Evolutionary conservation across 1,140 invertebrate genomes (phyloP).

Genomic region (Myzus persicae): DNA sequence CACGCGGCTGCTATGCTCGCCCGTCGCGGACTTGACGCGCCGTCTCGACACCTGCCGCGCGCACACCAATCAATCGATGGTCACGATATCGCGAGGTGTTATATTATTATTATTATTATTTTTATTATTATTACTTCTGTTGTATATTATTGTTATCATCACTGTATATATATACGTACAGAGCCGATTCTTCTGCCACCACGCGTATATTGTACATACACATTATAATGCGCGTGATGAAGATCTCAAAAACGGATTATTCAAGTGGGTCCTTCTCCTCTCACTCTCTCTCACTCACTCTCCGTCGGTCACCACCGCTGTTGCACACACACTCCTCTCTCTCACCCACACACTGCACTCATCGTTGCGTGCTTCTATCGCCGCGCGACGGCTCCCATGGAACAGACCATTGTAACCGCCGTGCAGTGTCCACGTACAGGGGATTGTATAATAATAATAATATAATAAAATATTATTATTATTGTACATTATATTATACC

Average conservation of each 20-base stretch:
- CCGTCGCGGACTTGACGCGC: conserved; percentile 4
- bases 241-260: conserved; percentile 56
- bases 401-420: conserved; percentile 45
- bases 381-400: conserved; percentile 39
- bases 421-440: neutral
- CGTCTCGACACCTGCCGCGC: conserved; percentile 46
- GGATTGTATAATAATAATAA: neutral
- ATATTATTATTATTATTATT: conserved; percentile 51
- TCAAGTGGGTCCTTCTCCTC: conserved; percentile 41
- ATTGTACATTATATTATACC: neutral
- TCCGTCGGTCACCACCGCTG: neutral
- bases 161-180: neutral
- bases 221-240: conserved; percentile 44
- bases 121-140: neutral
- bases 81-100: conserved; percentile 52
- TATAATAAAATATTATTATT: neutral
- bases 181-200: neutral
- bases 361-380: neutral
- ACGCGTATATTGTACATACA: neutral
- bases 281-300: neutral
- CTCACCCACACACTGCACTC: neutral
- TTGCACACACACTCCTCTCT: neutral
- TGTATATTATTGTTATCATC: neutral
- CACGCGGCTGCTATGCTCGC: neutral
- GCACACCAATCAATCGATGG: conserved; percentile 55